These are phyloP conservation scores for Terrapene triunguis DNA, from an alignment of 2,113 vertebrate species.

Conservation along the genomic window DNA sequence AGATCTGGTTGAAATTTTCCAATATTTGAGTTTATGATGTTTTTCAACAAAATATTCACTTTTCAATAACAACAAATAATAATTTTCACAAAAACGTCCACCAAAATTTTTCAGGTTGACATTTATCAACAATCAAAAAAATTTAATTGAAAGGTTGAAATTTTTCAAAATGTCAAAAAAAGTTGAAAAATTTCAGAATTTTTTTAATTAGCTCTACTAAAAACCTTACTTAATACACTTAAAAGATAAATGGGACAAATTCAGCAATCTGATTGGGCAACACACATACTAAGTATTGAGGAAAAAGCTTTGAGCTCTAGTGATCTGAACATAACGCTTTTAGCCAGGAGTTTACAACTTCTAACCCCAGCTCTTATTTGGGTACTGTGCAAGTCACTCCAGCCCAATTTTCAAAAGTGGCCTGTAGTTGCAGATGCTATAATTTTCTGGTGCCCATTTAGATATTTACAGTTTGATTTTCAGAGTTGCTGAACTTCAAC, in stretches of 20 bases:
- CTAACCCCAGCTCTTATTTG: background rate
- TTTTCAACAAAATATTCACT: background rate
- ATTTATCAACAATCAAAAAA: background rate
- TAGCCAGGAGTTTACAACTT: background rate
- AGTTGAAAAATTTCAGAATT: background rate
- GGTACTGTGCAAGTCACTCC: background rate
- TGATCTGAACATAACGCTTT: background rate
- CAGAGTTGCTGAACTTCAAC: background rate
- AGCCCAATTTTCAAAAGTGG: background rate
- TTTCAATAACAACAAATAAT: background rate
- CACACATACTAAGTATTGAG: background rate
- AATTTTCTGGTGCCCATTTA: background rate
- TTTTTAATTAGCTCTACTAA: background rate
- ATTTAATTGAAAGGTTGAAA: background rate
- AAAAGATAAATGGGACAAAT: background rate
- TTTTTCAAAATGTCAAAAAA: background rate
- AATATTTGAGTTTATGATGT: background rate
- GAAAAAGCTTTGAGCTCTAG: background rate
- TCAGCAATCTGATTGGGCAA: background rate
- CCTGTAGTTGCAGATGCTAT: background rate
- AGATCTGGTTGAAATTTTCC: background rate
- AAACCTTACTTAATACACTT: background rate
- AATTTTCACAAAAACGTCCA: background rate
- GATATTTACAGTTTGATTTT: background rate
- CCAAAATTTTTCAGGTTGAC: background rate